Evolutionary conservation across 2,888 invertebrate genomes (phyloP).

Genomic region (Andrena hattorfiana): DNA sequence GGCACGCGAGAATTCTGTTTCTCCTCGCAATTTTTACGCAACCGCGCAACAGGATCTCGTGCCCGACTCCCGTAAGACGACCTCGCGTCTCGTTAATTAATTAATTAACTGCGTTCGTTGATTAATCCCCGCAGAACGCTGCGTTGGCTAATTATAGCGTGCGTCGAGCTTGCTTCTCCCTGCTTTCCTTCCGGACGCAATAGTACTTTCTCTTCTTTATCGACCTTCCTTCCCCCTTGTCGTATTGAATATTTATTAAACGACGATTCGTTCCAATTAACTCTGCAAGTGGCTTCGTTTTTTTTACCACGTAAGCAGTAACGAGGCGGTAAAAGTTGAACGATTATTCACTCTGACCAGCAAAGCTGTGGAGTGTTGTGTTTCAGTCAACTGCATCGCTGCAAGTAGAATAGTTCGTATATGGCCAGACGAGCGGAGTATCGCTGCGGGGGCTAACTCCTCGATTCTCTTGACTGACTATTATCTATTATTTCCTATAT

Average conservation of each 20-base stretch:
- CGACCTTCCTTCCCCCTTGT: not conserved
- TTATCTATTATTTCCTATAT: too few relatives aligned
- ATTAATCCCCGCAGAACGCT: conserved; percentile 7
- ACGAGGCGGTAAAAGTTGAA: not conserved
- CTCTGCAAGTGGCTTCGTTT: not conserved
- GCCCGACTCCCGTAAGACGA: not conserved
- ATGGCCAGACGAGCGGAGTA: not conserved
- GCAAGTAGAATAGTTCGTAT: not conserved
- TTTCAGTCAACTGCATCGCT: not conserved
- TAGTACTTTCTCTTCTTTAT: not conserved
- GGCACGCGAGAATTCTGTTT: conserved; percentile 4
- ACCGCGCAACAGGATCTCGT: not conserved
- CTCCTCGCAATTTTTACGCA: not conserved
- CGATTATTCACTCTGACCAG: not conserved
- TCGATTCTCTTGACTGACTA: too few relatives aligned
- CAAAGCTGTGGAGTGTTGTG: not conserved
- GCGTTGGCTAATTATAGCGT: conserved; percentile 18
- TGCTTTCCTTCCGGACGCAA: not conserved
- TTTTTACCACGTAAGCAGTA: not conserved
- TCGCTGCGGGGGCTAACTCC: too few relatives aligned
- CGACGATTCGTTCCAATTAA: conserved; percentile 2
- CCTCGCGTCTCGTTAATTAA: conserved; percentile 25
- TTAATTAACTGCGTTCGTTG: conserved; percentile 4
- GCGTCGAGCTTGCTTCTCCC: conserved; percentile 8
- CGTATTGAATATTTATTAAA: conserved; percentile 28